Percentiles rank a stretch among this genome's conserved stretches.
Evolutionary conservation across 2,113 vertebrate genomes (phyloP).

Genomic region (Cromileptes altivelis): DNA sequence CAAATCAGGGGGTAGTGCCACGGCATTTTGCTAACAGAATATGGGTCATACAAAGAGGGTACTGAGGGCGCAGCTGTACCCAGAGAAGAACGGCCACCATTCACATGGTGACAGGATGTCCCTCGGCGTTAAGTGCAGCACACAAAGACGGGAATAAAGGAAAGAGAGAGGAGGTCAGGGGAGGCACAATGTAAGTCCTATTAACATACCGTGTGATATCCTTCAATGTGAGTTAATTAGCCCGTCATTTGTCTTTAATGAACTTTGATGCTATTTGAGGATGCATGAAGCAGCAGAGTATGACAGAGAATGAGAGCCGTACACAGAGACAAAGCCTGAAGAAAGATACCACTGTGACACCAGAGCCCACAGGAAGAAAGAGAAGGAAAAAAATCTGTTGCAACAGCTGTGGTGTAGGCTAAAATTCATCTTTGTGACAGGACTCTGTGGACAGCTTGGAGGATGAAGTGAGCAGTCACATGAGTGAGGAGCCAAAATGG

Average conservation of each 20-base stretch:
- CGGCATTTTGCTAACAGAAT: slow-evolving; percentile 51
- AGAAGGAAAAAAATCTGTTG: slow-evolving; percentile 43
- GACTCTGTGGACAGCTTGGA: slow-evolving; percentile 36
- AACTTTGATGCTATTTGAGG: slow-evolving; percentile 41
- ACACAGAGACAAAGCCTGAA: slow-evolving; percentile 37
- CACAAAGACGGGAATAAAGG: slow-evolving; percentile 57
- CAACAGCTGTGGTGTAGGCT: slow-evolving; percentile 63
- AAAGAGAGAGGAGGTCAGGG: slow-evolving; percentile 42
- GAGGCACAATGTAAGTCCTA: slow-evolving; percentile 16
- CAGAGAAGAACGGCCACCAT: slow-evolving; percentile 73
- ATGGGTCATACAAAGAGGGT: slow-evolving; percentile 65
- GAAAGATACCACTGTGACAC: slow-evolving; percentile 61
- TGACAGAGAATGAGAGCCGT: slow-evolving; percentile 3
- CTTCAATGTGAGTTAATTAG: slow-evolving; percentile 39
- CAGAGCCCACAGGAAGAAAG: slow-evolving; percentile 58
- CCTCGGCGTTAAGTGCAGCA: slow-evolving; percentile 40
- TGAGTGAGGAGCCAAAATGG: slow-evolving; percentile 44
- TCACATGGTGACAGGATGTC: slow-evolving; percentile 75
- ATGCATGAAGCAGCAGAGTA: slow-evolving; percentile 11
- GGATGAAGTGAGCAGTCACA: slow-evolving; percentile 46
- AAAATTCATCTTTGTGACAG: slow-evolving; percentile 54
- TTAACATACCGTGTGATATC: slow-evolving; percentile 45
- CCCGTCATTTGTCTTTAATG: slow-evolving; percentile 30
- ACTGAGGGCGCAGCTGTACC: slow-evolving; percentile 75
- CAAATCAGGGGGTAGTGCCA: slow-evolving; percentile 12